A percentile compares a stretch with the other conserved stretches of the same genome.
Evolutionary conservation across 92 coral and sea anemone species (phyloP).

Genomic region (Porites divaricata): DNA sequence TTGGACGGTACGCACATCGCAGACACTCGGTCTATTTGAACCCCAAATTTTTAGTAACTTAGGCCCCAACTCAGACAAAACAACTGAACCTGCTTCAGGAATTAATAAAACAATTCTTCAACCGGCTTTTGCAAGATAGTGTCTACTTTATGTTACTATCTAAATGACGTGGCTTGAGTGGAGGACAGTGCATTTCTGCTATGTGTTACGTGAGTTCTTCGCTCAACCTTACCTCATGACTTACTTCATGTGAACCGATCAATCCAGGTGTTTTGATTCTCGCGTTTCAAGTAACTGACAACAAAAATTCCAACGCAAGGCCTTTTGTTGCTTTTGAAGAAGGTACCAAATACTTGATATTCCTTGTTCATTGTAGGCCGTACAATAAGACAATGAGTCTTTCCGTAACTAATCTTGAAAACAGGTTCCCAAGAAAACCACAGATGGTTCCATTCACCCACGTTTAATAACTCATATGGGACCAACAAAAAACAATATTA

Average conservation of each 20-base stretch:
- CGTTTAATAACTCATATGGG: constrained; percentile 16
- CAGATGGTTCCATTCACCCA: constrained; percentile 4
- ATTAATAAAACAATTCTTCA: too few relatives aligned
- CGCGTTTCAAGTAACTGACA: constrained; percentile 20
- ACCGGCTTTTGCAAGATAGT: too few relatives aligned
- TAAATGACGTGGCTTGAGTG: too few relatives aligned
- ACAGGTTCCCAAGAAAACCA: constrained; percentile 21
- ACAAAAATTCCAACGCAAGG: constrained; percentile 20
- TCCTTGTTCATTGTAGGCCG: constrained; percentile 4
- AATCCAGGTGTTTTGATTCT: background rate
- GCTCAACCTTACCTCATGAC: background rate
- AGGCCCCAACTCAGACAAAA: too few relatives aligned
- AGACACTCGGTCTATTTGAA: too few relatives aligned
- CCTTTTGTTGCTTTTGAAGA: constrained; percentile 21
- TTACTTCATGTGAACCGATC: background rate
- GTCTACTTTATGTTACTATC: too few relatives aligned
- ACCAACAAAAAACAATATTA: constrained; percentile 13
- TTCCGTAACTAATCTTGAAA: constrained; percentile 14
- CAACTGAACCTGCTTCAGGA: too few relatives aligned
- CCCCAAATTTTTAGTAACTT: too few relatives aligned
- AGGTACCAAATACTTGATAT: constrained; percentile 23
- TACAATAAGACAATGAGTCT: constrained; percentile 17
- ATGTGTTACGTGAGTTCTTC: too few relatives aligned
- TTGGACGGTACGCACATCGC: too few relatives aligned
- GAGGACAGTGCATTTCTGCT: too few relatives aligned